Base-by-base conservation (phyloP, 2,113 vertebrate species). In the Rattus rattus region DNA sequence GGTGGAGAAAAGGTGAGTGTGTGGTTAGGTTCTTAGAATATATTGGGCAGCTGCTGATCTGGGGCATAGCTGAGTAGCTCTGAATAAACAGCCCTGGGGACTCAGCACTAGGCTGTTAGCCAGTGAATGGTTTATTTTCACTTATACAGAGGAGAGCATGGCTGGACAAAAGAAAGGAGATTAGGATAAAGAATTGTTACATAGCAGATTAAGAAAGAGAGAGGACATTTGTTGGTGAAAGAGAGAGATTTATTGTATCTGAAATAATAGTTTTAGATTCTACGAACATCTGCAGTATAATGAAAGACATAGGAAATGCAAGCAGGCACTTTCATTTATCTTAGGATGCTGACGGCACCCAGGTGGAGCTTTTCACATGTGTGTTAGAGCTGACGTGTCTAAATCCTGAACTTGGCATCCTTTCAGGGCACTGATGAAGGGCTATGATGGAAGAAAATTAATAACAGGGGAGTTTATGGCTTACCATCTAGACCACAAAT, bases 121-220 rank as follows among this genome's bases (percentile, higher is more conserved):
- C 61, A 73, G 20, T 8, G 12, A 56, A 28, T 63, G 1, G 26
- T 49, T 90, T 47, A 9, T 76, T 97, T 63, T 91, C 43, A 13
- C 88, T 84, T 96, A 28, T 73, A 54, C 10, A 67, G 47, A 92
- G 43, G 88, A 96, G 36, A 92, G 17, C 47, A 72, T 36, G 19
- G 20, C 13, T 88, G 39, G 30, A 85, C 13, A 76, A 96, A 49
- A 83, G 52, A 81, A 59, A 73, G 12, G n/a, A 61, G 47, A 63
- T 93, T 33, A 88, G 54, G 36, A 81, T 47, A 56, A 81, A n/a
- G 52, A 56, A 69, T 33, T 69, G 65, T 33, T 28, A 69, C 65
- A 69, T 69, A 33, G 65, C 28, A 72, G 36, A 72, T 33, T 19
- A 28, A 72, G 36, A n/a, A 12, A 72, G 1, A 70, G 67, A 77